Percentiles rank a stretch among this genome's conserved stretches.
Conservation (phyloP, 2,113 vertebrate genomes). For the Seriola dumerili region DNA sequence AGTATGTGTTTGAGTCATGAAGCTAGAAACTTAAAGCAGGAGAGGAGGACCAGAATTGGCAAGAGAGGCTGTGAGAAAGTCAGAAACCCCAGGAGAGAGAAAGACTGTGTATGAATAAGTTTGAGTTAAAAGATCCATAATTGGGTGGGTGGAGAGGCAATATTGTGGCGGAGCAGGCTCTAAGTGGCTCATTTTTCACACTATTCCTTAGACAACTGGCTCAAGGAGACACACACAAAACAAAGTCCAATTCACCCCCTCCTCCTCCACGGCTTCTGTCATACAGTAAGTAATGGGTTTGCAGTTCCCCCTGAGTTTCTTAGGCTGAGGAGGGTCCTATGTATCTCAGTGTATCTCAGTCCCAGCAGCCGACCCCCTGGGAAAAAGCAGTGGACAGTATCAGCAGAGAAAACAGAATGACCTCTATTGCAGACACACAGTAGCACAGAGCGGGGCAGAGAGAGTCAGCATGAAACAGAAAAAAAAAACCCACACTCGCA, state of each 20-base stretch:
- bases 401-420: conserved; percentile 63
- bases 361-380: conserved; percentile 34
- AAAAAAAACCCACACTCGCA: background rate
- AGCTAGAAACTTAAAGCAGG: conserved; percentile 12
- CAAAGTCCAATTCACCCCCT: conserved; percentile 17
- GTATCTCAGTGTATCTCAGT: conserved; percentile 46
- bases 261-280: conserved; percentile 38
- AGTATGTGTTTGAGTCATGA: conserved; percentile 10
- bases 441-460: conserved; percentile 35
- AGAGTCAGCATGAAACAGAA: background rate
- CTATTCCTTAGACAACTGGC: conserved; percentile 49
- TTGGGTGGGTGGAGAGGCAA: conserved; percentile 48
- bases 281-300: conserved; percentile 47
- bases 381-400: conserved; percentile 51
- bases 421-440: conserved; percentile 66
- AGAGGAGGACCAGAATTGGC: conserved; percentile 26
- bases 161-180: conserved; percentile 24
- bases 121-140: conserved; percentile 65
- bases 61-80: conserved; percentile 17
- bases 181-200: conserved; percentile 68
- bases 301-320: conserved; percentile 36
- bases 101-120: conserved; percentile 26
- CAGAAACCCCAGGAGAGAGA: conserved; percentile 23
- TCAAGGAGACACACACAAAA: conserved; percentile 45
- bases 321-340: conserved; percentile 30